phyloP scores from a whole-genome alignment of 1,140 invertebrate genomes.

The Drosophila carrolli region DNA sequence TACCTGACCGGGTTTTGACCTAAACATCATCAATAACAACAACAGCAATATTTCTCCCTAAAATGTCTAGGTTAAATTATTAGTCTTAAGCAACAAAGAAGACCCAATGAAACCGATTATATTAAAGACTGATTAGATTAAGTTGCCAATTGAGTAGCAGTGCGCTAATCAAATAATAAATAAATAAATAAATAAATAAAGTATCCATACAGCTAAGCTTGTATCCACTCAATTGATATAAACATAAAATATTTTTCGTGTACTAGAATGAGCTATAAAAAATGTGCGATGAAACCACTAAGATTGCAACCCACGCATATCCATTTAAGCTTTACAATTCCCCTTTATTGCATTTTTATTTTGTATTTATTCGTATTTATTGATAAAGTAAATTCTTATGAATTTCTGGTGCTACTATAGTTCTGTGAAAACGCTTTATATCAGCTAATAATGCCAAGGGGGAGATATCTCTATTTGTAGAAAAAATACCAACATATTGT shows the following conservation, averaged over 20 bases:
- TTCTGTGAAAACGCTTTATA: constrained; percentile 13
- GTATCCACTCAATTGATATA: not conserved
- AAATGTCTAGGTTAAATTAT: too few relatives aligned
- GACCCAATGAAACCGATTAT: too few relatives aligned
- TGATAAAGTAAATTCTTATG: constrained; percentile 16
- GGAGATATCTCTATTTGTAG: not conserved
- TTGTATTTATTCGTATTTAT: not conserved
- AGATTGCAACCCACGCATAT: not conserved
- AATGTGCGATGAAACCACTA: not conserved
- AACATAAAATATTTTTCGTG: not conserved
- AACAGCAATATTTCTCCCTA: too few relatives aligned
- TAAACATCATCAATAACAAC: too few relatives aligned
- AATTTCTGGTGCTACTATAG: not conserved
- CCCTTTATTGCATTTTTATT: not conserved
- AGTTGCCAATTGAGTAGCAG: too few relatives aligned
- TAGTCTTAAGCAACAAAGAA: too few relatives aligned
- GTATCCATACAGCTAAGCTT: not conserved
- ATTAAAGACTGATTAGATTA: too few relatives aligned
- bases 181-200: too few relatives aligned
- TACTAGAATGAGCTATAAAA: not conserved
- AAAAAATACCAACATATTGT: not conserved
- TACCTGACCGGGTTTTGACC: too few relatives aligned
- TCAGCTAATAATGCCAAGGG: constrained; percentile 3
- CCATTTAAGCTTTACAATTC: not conserved
- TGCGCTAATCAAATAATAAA: too few relatives aligned